Percentiles rank a stretch among this genome's conserved stretches.
phyloP scores from a whole-genome alignment of 2,113 vertebrate species.

The Tenrec ecaudatus region DNA sequence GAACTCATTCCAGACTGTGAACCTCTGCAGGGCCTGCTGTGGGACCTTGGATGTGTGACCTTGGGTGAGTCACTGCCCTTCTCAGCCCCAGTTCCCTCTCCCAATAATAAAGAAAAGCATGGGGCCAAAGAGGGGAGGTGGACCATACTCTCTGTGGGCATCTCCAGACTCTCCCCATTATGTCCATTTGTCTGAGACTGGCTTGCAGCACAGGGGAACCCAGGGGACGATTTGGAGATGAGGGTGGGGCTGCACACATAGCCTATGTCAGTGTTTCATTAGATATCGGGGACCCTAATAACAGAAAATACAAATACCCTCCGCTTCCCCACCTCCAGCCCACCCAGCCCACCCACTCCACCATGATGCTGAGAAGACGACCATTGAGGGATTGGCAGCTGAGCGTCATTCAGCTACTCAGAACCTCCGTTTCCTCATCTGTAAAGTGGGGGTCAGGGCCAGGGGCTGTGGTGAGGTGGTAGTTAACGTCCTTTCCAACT shows the following conservation, averaged over 20 bases:
- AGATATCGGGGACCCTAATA: not conserved
- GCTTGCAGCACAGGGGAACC: not conserved
- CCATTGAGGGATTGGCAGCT: not conserved
- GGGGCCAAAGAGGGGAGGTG: not conserved
- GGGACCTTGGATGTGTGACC: not conserved
- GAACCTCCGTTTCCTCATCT: not conserved
- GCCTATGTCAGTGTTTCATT: not conserved
- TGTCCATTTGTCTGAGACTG: not conserved
- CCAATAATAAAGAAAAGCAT: not conserved
- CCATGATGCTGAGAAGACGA: not conserved
- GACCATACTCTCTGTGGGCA: too few species aligned
- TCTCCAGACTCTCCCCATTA: not conserved
- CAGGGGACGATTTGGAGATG: not conserved
- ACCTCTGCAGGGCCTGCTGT: too few species aligned
- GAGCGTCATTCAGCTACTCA: not conserved
- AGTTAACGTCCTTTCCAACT: not conserved
- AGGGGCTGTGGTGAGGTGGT: not conserved
- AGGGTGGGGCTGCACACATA: not conserved
- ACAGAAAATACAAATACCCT: not conserved
- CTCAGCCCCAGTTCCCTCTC: constrained; percentile 5
- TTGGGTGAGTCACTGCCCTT: not conserved
- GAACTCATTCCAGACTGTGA: not conserved
- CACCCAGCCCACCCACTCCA: not conserved
- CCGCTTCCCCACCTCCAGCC: not conserved
- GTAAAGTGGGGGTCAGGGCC: not conserved